phyloP scores from a whole-genome alignment of 2,797 vertebrate genomes.

The Gorsachius magnificus region DNA sequence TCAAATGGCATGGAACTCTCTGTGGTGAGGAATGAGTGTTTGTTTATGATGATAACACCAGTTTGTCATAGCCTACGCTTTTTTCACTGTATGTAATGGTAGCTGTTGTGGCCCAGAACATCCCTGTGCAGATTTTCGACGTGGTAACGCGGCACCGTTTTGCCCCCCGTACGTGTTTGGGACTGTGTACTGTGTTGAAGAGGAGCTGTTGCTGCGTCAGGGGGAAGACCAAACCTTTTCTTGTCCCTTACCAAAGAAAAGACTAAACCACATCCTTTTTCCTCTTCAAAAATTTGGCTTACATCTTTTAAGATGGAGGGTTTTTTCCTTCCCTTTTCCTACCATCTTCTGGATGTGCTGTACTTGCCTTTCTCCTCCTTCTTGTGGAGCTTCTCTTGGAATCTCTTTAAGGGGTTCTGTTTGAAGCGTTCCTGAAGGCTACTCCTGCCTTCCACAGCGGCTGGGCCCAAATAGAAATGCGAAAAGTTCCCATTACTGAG shows the following conservation, averaged over 20 bases:
- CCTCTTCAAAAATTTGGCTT: neutral
- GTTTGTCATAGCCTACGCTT: constrained; percentile 50
- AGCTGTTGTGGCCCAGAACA: neutral
- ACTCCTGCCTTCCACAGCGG: neutral
- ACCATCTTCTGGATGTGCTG: neutral
- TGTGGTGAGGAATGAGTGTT: constrained; percentile 55
- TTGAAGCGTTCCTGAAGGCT: constrained; percentile 9
- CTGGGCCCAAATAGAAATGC: constrained; percentile 46
- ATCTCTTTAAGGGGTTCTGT: constrained; percentile 1
- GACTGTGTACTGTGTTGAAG: neutral
- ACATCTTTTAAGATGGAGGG: neutral
- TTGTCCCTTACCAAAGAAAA: neutral
- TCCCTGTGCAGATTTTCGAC: neutral
- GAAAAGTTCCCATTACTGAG: constrained; percentile 62
- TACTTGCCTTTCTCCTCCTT: neutral
- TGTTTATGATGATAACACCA: constrained; percentile 61
- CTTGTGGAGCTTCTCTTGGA: constrained; percentile 20
- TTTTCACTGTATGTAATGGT: neutral
- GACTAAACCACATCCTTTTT: neutral
- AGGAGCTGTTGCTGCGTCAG: neutral
- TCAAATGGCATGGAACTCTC: constrained; percentile 1
- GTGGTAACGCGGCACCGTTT: neutral
- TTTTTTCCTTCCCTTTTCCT: neutral
- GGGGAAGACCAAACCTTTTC: neutral
- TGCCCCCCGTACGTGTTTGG: neutral